Conservation (phyloP, 2,797 vertebrate species). For the Acrocephalus scirpaceus region DNA sequence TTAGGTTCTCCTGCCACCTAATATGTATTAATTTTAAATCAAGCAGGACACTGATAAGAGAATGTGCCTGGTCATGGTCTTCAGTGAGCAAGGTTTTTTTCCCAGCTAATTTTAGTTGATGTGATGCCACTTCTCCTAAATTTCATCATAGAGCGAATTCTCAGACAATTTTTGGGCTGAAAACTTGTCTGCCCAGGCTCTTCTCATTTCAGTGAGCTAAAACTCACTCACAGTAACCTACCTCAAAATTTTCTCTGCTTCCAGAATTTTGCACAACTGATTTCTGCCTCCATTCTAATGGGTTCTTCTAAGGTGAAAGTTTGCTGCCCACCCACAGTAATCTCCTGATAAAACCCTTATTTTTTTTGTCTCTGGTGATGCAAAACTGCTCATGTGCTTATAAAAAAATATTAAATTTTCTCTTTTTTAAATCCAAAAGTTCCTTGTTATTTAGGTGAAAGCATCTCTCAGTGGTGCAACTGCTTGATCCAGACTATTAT, state of each 20-base stretch:
- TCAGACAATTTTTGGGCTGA: background rate
- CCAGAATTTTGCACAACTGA: background rate
- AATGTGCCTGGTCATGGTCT: background rate
- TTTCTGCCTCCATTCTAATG: background rate
- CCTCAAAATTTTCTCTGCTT: background rate
- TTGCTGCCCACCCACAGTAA: background rate
- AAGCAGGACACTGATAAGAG: background rate
- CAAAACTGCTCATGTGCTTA: background rate
- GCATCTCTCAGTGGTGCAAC: background rate
- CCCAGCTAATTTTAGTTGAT: background rate
- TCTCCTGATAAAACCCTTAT: background rate
- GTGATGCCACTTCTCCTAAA: background rate
- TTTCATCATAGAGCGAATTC: background rate
- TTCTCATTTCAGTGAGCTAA: background rate
- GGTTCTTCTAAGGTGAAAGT: background rate
- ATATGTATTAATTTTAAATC: background rate
- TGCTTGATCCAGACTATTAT: background rate
- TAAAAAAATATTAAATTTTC: background rate
- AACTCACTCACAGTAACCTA: background rate
- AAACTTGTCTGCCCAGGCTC: rapidly evolving
- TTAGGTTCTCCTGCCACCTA: background rate
- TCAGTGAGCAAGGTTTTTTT: background rate
- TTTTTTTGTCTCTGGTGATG: background rate
- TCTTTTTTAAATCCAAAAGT: background rate
- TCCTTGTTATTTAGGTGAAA: background rate